Evolutionary conservation across 1,140 invertebrate species (phyloP).

Genomic region (Drosophila sp.): DNA sequence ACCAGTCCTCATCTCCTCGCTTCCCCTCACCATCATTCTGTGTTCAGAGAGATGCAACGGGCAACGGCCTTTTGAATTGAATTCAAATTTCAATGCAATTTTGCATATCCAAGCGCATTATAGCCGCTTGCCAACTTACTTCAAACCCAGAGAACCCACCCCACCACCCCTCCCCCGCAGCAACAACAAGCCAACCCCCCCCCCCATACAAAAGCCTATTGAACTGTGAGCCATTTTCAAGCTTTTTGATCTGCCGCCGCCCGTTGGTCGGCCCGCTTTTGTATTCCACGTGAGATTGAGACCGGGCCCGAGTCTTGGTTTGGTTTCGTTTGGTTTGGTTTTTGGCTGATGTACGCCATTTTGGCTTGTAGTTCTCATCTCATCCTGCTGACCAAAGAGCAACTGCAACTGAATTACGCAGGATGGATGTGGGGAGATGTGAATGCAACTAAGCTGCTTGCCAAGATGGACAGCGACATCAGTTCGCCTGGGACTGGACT

Average conservation of each 20-base stretch:
- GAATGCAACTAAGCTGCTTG: conserved; percentile 50
- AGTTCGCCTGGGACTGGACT: conserved; percentile 19
- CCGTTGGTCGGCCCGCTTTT: conserved; percentile 53
- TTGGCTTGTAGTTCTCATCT: conserved; percentile 47
- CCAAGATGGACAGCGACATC: conserved; percentile 56
- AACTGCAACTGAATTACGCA: conserved; percentile 79
- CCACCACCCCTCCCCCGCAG: neutral
- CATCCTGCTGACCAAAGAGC: conserved; percentile 13
- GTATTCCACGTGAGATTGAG: conserved; percentile 50
- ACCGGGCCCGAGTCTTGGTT: neutral
- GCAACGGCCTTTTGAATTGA: conserved; percentile 76
- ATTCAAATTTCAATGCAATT: conserved; percentile 83
- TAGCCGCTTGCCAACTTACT: conserved; percentile 81
- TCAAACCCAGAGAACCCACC: conserved; percentile 16
- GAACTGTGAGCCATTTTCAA: conserved; percentile 64
- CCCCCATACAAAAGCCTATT: conserved; percentile 73
- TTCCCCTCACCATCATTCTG: neutral
- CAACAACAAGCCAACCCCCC: conserved; percentile 1
- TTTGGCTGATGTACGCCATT: conserved; percentile 54
- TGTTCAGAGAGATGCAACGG: conserved; percentile 26
- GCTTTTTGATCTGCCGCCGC: conserved; percentile 70
- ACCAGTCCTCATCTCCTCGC: neutral
- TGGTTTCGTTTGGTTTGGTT: neutral
- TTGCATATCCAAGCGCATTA: conserved; percentile 81
- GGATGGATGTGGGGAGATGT: conserved; percentile 51